Conservation (phyloP, 2,888 invertebrate genomes). For the Dione juno region DNA sequence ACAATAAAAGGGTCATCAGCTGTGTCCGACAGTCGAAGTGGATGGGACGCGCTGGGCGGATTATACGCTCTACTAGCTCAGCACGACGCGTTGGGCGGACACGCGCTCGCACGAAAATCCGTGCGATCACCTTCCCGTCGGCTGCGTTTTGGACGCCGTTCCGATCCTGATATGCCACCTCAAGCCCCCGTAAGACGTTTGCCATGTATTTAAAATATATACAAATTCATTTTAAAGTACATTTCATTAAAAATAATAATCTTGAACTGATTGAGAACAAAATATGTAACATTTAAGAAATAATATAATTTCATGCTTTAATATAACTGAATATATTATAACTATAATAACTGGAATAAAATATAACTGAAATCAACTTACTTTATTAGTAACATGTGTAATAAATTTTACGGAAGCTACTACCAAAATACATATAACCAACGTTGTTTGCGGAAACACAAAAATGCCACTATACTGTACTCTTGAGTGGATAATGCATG, state of each 20-base stretch:
- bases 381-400: not conserved
- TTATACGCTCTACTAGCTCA: slow-evolving; percentile 85
- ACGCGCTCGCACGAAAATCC: slow-evolving; percentile 89
- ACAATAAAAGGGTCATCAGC: slow-evolving; percentile 35
- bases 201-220: not conserved
- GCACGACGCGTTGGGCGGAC: slow-evolving; percentile 86
- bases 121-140: slow-evolving; percentile 90
- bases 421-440: slow-evolving; percentile 1
- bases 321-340: not conserved
- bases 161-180: slow-evolving; percentile 86
- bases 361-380: not conserved
- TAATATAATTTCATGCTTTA: too few species aligned
- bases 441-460: slow-evolving; percentile 15
- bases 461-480: slow-evolving; percentile 19
- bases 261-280: not conserved
- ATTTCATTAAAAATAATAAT: not conserved
- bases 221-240: not conserved
- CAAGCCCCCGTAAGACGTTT: slow-evolving; percentile 68
- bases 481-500: slow-evolving; percentile 53
- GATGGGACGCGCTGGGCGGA: slow-evolving; percentile 80
- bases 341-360: too few species aligned
- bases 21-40: slow-evolving; percentile 60
- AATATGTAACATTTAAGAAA: too few species aligned
- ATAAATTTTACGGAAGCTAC: not conserved
- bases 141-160: slow-evolving; percentile 89